These are phyloP conservation scores for Maconellicoccus hirsutus DNA, from an alignment of 1,140 invertebrate genomes.

Conservation along the genomic window DNA sequence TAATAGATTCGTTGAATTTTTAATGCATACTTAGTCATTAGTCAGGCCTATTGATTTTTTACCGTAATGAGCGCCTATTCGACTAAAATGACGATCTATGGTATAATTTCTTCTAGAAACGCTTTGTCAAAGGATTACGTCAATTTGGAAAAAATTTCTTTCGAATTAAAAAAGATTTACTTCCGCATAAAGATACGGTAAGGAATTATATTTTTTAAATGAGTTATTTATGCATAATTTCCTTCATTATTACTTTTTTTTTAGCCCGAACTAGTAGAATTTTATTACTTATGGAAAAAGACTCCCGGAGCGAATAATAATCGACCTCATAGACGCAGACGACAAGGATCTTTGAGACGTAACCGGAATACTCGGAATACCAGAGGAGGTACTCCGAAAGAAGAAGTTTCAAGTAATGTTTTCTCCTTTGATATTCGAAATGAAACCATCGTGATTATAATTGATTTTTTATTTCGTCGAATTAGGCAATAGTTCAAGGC, in stretches of 20 bases:
- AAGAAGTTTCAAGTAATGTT: slow-evolving; percentile 35
- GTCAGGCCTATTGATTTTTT: slow-evolving; percentile 4
- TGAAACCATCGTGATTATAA: too few relatives aligned
- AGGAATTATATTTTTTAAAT: slow-evolving; percentile 33
- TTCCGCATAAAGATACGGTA: slow-evolving; percentile 92
- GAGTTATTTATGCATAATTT: neutral
- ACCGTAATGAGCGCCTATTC: neutral
- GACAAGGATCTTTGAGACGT: slow-evolving; percentile 77
- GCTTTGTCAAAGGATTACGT: slow-evolving; percentile 93
- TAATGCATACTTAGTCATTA: neutral
- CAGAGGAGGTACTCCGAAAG: slow-evolving; percentile 49
- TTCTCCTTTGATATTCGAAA: neutral
- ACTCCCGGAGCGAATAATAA: slow-evolving; percentile 95
- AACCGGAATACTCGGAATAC: slow-evolving; percentile 69
- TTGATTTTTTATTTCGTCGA: slow-evolving; percentile 15
- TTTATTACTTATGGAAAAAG: slow-evolving; percentile 99
- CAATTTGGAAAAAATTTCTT: slow-evolving; percentile 99
- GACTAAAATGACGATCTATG: neutral
- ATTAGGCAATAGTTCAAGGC: slow-evolving; percentile 30
- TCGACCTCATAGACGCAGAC: slow-evolving; percentile 69
- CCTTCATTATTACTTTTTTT: slow-evolving; percentile 26
- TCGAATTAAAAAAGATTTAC: slow-evolving; percentile 87
- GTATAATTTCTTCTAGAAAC: slow-evolving; percentile 48
- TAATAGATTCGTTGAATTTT: neutral
- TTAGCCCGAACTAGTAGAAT: slow-evolving; percentile 90